A percentile compares a stretch with the other conserved stretches of the same genome.
These are phyloP conservation scores for Bombyx mori DNA, from an alignment of 1,140 invertebrate genomes.

Conservation along the genomic window DNA sequence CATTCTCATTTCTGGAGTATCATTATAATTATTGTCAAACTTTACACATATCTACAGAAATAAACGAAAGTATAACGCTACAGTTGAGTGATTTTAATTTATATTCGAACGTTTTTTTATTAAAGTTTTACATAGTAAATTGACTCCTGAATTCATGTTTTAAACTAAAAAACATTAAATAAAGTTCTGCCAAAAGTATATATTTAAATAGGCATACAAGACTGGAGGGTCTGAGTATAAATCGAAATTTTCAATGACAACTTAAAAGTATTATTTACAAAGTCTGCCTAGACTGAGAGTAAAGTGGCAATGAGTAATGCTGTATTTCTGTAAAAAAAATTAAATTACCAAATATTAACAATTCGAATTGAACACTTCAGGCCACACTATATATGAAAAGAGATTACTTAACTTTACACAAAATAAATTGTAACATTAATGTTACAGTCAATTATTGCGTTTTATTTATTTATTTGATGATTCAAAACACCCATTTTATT, in stretches of 20 bases:
- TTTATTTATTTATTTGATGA: not conserved
- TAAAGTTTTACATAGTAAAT: no score
- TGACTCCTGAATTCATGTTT: no score
- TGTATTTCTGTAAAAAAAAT: slow-evolving; percentile 20
- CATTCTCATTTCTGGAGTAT: slow-evolving; percentile 19
- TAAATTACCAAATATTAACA: slow-evolving; percentile 31
- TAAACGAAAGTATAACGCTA: slow-evolving; percentile 16
- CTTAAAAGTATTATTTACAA: slow-evolving; percentile 67
- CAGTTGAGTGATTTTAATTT: slow-evolving; percentile 12
- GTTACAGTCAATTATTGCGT: not conserved
- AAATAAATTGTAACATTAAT: slow-evolving; percentile 5
- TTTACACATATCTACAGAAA: slow-evolving; percentile 57
- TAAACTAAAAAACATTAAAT: no score
- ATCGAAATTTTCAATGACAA: slow-evolving; percentile 52
- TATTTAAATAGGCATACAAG: slow-evolving; percentile 18
- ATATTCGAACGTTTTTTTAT: no score
- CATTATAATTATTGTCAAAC: slow-evolving; percentile 57
- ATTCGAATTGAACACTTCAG: slow-evolving; percentile 55
- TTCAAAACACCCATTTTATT: not conserved
- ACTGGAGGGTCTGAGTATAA: slow-evolving; percentile 29
- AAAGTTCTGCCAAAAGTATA: no score
- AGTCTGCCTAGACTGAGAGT: slow-evolving; percentile 28
- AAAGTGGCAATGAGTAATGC: not conserved
- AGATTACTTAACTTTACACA: slow-evolving; percentile 14
- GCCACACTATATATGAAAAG: slow-evolving; percentile 21